phyloP scores from a whole-genome alignment of 1,140 invertebrate species.

The Bombus balteatus region DNA sequence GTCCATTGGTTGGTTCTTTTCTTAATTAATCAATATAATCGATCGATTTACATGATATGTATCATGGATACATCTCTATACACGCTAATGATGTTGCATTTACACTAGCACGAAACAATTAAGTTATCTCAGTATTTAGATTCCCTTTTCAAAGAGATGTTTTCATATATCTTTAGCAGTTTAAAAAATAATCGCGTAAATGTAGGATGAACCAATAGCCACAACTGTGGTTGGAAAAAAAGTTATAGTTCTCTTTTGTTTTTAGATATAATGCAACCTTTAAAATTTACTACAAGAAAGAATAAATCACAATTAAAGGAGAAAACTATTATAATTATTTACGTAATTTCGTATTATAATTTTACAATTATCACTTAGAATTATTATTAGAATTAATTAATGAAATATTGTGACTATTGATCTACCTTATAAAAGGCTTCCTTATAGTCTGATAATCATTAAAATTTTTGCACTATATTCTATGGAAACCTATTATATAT shows the following conservation, averaged over 20 bases:
- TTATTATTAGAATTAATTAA: background rate
- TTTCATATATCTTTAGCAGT: background rate
- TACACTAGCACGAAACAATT: background rate
- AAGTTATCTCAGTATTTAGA: background rate
- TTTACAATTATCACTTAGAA: background rate
- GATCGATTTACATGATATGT: background rate
- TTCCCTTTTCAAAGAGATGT: background rate
- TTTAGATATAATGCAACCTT: background rate
- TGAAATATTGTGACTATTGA: background rate
- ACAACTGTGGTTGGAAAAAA: background rate
- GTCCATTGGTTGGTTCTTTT: background rate
- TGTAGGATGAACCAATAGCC: background rate
- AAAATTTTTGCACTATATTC: too few species aligned
- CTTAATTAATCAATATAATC: slow-evolving; percentile 6
- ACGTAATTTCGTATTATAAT: too few species aligned
- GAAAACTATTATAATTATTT: background rate
- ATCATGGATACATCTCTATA: background rate
- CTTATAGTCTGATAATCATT: background rate
- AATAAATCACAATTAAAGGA: background rate
- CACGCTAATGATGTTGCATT: background rate
- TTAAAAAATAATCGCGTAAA: background rate
- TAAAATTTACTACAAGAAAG: background rate
- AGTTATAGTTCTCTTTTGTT: background rate
- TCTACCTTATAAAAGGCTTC: background rate
- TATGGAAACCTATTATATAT: background rate